Evolutionary conservation across 2,113 vertebrate species (phyloP).

Genomic region (Zosterops pallidus): DNA sequence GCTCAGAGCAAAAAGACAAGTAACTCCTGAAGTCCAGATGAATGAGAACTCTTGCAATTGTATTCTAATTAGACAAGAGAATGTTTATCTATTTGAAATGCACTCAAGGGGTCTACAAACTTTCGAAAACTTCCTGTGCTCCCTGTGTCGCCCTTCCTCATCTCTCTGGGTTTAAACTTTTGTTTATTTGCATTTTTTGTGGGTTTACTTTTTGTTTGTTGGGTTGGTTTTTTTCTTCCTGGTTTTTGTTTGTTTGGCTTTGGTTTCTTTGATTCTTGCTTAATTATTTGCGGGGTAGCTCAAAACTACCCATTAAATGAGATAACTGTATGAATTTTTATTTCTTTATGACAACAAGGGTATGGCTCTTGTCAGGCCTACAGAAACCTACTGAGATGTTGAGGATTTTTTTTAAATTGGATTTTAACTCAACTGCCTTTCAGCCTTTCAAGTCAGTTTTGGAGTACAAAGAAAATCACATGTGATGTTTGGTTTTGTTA

Average conservation of each 20-base stretch:
- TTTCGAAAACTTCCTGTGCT: conserved; percentile 34
- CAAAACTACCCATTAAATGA: not conserved
- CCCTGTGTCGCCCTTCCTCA: not conserved
- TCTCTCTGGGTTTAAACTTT: not conserved
- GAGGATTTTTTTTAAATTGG: not conserved
- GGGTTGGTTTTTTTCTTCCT: not conserved
- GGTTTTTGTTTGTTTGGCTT: not conserved
- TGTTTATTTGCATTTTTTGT: not conserved
- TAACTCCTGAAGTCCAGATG: not conserved
- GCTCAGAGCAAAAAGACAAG: not conserved
- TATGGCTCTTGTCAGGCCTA: not conserved
- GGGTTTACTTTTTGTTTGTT: not conserved
- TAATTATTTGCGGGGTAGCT: not conserved
- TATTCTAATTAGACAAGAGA: conserved; percentile 17
- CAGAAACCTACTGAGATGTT: not conserved
- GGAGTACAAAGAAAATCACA: not conserved
- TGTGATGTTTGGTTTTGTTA: not conserved
- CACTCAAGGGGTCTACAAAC: not conserved
- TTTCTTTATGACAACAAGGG: not conserved
- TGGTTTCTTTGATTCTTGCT: not conserved
- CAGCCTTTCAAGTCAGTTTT: not conserved
- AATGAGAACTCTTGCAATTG: not conserved
- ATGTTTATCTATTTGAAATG: not conserved
- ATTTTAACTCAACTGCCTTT: not conserved
- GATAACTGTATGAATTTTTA: not conserved